Conservation (phyloP, 1,140 invertebrate genomes). For the Aethina tumida region DNA sequence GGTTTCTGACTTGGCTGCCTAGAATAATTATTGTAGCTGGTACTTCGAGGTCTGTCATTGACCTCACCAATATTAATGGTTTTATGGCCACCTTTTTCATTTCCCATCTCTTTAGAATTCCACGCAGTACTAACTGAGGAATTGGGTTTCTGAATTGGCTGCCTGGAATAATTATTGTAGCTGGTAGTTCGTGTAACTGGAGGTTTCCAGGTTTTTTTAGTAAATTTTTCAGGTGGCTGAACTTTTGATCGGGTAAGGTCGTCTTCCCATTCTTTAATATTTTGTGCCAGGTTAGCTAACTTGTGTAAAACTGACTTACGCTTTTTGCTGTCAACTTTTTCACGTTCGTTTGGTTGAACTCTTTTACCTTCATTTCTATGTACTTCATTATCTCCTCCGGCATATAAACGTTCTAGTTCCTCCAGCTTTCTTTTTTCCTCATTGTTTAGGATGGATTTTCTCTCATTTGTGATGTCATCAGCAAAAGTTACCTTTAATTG, state of each 20-base stretch:
- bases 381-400: constrained; percentile 49
- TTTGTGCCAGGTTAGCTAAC: constrained; percentile 62
- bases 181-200: constrained; percentile 27
- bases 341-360: not conserved
- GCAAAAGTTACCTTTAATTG: too few species aligned
- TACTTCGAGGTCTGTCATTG: constrained; percentile 6
- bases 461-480: too few species aligned
- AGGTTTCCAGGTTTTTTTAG: constrained; percentile 29
- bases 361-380: constrained; percentile 62
- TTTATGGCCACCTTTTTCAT: too few species aligned
- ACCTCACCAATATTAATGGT: not conserved
- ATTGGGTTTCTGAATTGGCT: too few species aligned
- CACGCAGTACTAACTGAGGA: too few species aligned
- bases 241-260: constrained; percentile 39
- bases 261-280: constrained; percentile 77
- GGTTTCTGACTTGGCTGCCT: constrained; percentile 7
- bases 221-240: too few species aligned
- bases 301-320: constrained; percentile 51
- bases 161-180: too few species aligned
- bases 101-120: too few species aligned
- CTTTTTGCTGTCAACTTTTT: too few species aligned
- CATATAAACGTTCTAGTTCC: constrained; percentile 45
- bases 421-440: constrained; percentile 40
- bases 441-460: constrained; percentile 18
- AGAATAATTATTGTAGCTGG: constrained; percentile 36